A percentile compares a stretch with the other conserved stretches of the same genome.
phyloP scores from a whole-genome alignment of 2,888 invertebrate genomes.

The Notodonta dromedarius region DNA sequence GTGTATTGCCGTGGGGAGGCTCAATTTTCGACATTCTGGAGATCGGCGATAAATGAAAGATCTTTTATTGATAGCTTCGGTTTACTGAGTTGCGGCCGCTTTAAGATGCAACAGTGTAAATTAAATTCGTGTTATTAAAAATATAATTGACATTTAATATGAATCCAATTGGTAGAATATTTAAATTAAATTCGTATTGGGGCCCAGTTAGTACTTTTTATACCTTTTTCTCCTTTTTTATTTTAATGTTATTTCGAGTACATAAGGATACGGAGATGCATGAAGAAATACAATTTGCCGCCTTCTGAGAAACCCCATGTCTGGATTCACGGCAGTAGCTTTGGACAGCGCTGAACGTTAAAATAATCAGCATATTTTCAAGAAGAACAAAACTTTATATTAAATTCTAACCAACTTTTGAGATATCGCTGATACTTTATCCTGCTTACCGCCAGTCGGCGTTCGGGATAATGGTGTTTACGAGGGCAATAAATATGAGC shows the following conservation, averaged over 20 bases:
- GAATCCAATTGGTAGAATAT: slow-evolving; percentile 6
- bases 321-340: too few species aligned
- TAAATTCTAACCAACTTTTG: background rate
- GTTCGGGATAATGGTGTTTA: slow-evolving; percentile 43
- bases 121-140: slow-evolving; percentile 13
- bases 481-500: slow-evolving; percentile 49
- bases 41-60: slow-evolving; percentile 43
- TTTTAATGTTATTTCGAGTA: too few species aligned
- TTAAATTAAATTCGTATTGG: too few species aligned
- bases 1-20: slow-evolving; percentile 4
- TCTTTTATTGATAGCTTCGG: slow-evolving; percentile 46
- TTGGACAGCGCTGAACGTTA: too few species aligned
- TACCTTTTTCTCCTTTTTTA: too few species aligned
- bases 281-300: too few species aligned
- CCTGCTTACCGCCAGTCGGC: slow-evolving; percentile 8
- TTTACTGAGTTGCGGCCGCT: slow-evolving; percentile 30
- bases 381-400: too few species aligned
- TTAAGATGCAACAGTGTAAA: slow-evolving; percentile 22
- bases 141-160: slow-evolving; percentile 15
- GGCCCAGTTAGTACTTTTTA: too few species aligned
- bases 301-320: too few species aligned
- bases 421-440: slow-evolving; percentile 25
- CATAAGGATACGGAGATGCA: too few species aligned
- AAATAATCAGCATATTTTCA: too few species aligned
- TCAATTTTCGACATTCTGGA: slow-evolving; percentile 16